phyloP scores from a whole-genome alignment of 2,888 invertebrate genomes.

The Lasioglossum villosulum region DNA sequence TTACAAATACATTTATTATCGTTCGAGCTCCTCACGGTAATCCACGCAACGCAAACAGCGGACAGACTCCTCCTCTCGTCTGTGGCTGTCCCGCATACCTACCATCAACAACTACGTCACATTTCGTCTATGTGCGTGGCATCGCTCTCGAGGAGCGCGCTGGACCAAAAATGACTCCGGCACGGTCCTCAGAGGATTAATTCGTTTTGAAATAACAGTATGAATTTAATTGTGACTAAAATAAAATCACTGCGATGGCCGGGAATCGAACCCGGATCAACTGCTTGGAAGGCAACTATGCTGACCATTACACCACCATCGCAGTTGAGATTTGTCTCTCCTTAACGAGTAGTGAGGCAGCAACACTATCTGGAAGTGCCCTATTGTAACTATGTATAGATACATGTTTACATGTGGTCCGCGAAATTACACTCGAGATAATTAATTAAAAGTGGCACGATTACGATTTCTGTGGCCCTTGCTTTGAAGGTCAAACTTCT shows the following conservation, averaged over 20 bases:
- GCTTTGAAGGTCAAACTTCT: too few species aligned
- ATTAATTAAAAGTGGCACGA: not conserved
- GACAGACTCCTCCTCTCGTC: too few species aligned
- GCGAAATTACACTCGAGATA: not conserved
- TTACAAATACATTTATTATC: too few species aligned
- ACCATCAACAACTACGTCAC: too few species aligned
- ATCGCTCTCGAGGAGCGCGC: too few species aligned
- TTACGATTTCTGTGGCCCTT: too few species aligned
- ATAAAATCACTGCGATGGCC: slow-evolving; percentile 64
- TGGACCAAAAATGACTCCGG: too few species aligned
- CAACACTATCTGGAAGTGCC: not conserved
- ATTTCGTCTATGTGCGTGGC: too few species aligned
- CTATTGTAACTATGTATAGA: not conserved
- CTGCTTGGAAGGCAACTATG: slow-evolving; percentile 85
- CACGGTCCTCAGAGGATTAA: not conserved
- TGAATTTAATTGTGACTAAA: not conserved
- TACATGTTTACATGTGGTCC: not conserved
- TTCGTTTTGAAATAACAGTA: not conserved
- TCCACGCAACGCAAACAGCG: too few species aligned
- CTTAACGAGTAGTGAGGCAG: not conserved
- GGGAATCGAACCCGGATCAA: slow-evolving; percentile 85
- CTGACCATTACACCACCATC: slow-evolving; percentile 84
- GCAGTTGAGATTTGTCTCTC: not conserved
- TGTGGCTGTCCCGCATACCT: too few species aligned
- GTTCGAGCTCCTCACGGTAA: too few species aligned